Conservation (phyloP, 2,888 invertebrate genomes). For the Vanessa cardui region DNA sequence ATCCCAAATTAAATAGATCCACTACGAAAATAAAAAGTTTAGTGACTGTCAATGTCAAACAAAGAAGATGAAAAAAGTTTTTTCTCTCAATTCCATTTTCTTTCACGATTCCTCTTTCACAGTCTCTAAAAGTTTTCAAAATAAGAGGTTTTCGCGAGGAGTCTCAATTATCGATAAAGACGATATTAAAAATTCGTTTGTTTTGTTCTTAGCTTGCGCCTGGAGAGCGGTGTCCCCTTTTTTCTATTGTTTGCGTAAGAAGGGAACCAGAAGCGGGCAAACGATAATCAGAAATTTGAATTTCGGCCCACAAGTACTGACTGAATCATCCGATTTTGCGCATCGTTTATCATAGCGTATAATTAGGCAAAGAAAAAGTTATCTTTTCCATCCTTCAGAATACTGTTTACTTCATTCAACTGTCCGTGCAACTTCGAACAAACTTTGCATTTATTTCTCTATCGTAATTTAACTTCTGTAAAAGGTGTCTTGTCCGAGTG, state of each 20-base stretch:
- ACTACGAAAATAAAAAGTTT: conserved; percentile 79
- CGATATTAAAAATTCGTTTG: conserved; percentile 83
- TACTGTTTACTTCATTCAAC: conserved; percentile 38
- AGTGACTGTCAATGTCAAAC: conserved; percentile 81
- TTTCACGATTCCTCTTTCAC: conserved; percentile 79
- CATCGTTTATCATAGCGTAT: conserved; percentile 76
- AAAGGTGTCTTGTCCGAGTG: conserved; percentile 39
- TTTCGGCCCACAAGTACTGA: conserved; percentile 71
- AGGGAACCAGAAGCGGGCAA: conserved; percentile 72
- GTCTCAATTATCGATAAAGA: conserved; percentile 83
- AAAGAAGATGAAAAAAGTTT: conserved; percentile 83
- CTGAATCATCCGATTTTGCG: conserved; percentile 76
- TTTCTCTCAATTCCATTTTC: conserved; percentile 79
- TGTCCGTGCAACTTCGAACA: conserved; percentile 48
- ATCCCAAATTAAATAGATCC: conserved; percentile 80
- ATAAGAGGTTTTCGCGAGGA: conserved; percentile 80
- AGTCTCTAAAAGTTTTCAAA: conserved; percentile 81
- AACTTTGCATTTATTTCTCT: conserved; percentile 52
- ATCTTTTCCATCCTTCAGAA: conserved; percentile 51
- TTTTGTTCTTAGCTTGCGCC: conserved; percentile 79
- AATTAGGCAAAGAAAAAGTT: conserved; percentile 72
- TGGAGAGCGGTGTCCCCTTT: conserved; percentile 74
- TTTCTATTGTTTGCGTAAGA: conserved; percentile 78
- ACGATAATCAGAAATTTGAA: conserved; percentile 81
- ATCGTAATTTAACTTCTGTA: conserved; percentile 44